These are phyloP conservation scores for Pachyuromys duprasi DNA, from an alignment of 2,797 vertebrate species.

Conservation along the genomic window DNA sequence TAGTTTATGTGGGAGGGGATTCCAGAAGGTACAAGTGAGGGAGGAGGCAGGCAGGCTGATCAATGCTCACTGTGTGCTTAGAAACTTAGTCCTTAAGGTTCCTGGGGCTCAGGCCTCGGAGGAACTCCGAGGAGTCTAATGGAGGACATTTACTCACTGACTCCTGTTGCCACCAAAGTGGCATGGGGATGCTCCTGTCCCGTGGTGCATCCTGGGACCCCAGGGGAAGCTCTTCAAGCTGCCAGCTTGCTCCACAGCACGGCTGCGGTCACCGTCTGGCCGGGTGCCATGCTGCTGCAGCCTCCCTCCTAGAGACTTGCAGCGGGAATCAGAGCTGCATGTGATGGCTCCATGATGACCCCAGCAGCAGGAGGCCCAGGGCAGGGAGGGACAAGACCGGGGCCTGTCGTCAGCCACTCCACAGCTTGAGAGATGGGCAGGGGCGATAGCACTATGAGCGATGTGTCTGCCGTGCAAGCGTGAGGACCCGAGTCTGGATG, in stretches of 20 bases:
- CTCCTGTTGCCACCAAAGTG: background rate
- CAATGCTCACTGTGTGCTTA: rapidly evolving
- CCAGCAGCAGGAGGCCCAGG: background rate
- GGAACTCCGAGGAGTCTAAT: background rate
- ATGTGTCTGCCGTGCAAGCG: no score
- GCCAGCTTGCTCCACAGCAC: background rate
- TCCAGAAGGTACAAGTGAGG: background rate
- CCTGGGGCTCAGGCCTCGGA: background rate
- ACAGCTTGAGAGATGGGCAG: background rate
- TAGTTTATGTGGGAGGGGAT: background rate
- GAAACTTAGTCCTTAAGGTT: background rate
- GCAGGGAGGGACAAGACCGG: background rate
- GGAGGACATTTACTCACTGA: background rate
- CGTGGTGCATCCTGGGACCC: no score
- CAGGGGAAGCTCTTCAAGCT: background rate
- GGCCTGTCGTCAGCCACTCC: background rate
- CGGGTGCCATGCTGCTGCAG: no score
- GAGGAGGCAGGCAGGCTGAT: background rate
- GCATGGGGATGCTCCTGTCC: background rate
- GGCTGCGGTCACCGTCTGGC: background rate
- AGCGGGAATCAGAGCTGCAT: background rate
- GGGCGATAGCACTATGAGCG: background rate
- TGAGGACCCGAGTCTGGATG: background rate
- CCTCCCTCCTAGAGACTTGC: background rate
- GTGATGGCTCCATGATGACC: background rate